Base-by-base conservation (phyloP, 2,888 invertebrate genomes). In the Cheilosia grossa region DNA sequence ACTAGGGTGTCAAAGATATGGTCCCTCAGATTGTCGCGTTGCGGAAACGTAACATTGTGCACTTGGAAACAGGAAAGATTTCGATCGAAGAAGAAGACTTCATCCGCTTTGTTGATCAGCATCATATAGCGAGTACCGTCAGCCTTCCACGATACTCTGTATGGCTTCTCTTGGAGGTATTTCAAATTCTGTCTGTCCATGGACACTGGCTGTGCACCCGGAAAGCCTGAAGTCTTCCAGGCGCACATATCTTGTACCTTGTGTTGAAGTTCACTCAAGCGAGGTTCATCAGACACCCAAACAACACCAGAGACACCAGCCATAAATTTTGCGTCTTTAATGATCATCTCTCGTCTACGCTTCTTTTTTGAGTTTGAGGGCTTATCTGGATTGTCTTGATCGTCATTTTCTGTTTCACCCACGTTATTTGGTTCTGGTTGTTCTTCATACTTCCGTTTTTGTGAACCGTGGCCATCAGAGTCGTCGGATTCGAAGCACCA, bases 131-230 rank as follows among this genome's bases (percentile, higher is more conserved):
- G 95, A 40, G 96, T 97, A 44, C 99, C 99, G 92, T 99, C 99
- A 10, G 99, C 99, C 91, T 99, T 99, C 99, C 99, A 99, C 2
- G 99, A 99, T 1, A 99, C 99, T 90, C 96, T 95, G 90, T 99
- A 99, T 0, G 97, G 97, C 89, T 97, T 97, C 87, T 95, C 92
- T 37, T 94, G 93, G 3, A 99, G 92, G 13, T 96, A 93, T 64
- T 92, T 91, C 58, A 99, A 93, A 91, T 99, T 99, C 0, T 93
- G 90, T 1, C 93, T 92, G 89, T 97, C 97, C 98, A 99, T 98
- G 0, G 99, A 99, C 0, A 99, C 98, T 0, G 99, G 99, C 90
- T 99, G 99, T 2, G 96, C 95, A 0, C 99, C 99, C 0, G 99
- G 99, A 92, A 99, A 99, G 0, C 97, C 98, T 17, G 93, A 93